Base-by-base conservation (phyloP, 2,888 invertebrate species). In the Ormyrus thymus region DNA sequence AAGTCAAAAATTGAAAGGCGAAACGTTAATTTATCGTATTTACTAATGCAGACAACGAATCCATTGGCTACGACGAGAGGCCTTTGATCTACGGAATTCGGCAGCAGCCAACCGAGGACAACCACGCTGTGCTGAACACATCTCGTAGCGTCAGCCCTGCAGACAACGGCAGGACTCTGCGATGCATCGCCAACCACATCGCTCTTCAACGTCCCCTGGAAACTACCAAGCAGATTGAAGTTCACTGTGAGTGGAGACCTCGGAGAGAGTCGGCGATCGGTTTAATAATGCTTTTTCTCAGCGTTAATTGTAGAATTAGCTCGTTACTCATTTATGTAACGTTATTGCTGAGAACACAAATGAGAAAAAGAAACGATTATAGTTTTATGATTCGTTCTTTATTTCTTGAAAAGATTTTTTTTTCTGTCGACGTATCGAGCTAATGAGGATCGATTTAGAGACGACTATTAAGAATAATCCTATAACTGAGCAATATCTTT, bases 181-280 rank as follows among this genome's bases (percentile, higher is more conserved):
- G 92, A 78, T 96, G 96, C 88, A 92, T 93, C 1, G 93, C 94
- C 0, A 92, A 92, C 73, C 95, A 96, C 87, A 92, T 93, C 29
- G 94, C 94, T 0, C 88, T 94, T 58, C 90, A 91, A 45, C 86
- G 81, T 87, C 86, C 88, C 3, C 83, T 84, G 73, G 85, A 88
- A 81, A 88, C 91, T 9, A 87, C 83, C 84, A 65, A 90, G 89
- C 91, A 90, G 81, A 88, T 94, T 55, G 91, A 92, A 84, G 93
- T 94, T 45, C 91, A 91, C 86, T 94, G 94, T 94, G 90, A 92
- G 92, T 91, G 82, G 2, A 59, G 7, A 9, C 11, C 50, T 55
- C 7, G 0, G 45, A 13, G 29, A 58, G 50, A 55, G 6, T 53
- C 66, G n/a, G 13, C n/a, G n/a, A 66, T 66, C 29, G 29, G 29